These are phyloP conservation scores for Nycticebus coucang DNA, from an alignment of 2,113 vertebrate genomes.

Conservation along the genomic window DNA sequence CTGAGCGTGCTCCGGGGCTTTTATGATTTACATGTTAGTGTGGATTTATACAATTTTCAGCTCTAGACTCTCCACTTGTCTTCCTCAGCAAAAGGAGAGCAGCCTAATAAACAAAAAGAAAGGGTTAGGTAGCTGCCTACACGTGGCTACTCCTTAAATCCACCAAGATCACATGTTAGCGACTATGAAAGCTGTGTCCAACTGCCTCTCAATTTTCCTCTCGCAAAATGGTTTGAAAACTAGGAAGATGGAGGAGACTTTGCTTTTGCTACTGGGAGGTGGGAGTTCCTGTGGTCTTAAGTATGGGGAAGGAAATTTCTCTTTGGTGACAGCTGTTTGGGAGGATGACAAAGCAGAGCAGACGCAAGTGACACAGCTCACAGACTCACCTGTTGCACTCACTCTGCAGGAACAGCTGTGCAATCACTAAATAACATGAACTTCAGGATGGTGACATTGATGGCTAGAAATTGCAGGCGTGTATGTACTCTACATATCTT, in stretches of 20 bases:
- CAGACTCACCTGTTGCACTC: neutral
- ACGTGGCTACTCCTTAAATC: neutral
- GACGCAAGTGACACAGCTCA: neutral
- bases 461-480: neutral
- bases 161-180: neutral
- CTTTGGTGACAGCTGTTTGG: neutral
- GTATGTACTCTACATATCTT: neutral
- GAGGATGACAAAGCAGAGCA: neutral
- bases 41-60: conserved; percentile 39
- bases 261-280: neutral
- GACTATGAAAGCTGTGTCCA: neutral
- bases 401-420: neutral
- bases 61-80: neutral
- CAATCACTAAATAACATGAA: neutral
- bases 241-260: neutral
- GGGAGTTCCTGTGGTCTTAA: neutral
- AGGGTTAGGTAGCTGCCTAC: neutral
- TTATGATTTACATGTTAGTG: neutral
- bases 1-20: conserved; percentile 2
- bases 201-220: neutral
- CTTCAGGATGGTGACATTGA: neutral
- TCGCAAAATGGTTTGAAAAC: neutral
- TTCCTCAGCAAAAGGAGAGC: neutral
- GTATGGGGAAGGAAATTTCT: neutral
- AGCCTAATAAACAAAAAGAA: conserved; percentile 17